These are phyloP conservation scores for Drosophila dives DNA, from an alignment of 2,888 invertebrate genomes.

Conservation along the genomic window DNA sequence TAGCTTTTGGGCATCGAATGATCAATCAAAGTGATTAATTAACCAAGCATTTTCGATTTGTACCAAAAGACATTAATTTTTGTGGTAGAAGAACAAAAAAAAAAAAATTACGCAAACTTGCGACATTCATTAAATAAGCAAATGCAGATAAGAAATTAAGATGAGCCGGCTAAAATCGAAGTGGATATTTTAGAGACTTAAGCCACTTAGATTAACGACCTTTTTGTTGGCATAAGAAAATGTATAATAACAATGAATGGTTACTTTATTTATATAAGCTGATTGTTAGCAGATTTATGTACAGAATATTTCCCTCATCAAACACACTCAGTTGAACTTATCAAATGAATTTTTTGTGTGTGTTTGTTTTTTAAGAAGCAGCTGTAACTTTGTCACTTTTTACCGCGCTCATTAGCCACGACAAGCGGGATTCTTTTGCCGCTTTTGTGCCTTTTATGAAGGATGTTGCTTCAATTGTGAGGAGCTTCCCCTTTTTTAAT, in stretches of 20 bases:
- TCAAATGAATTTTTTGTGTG: not conserved
- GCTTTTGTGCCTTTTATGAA: slow-evolving; percentile 33
- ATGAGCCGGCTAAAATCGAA: slow-evolving; percentile 22
- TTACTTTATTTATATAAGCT: not conserved
- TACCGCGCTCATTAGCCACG: slow-evolving; percentile 70
- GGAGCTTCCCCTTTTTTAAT: slow-evolving; percentile 70
- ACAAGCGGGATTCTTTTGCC: slow-evolving; percentile 55
- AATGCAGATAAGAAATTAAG: slow-evolving; percentile 31
- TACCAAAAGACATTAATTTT: slow-evolving; percentile 66
- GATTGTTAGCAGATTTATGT: not conserved
- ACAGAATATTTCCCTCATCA: not conserved
- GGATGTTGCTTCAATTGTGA: slow-evolving; percentile 43
- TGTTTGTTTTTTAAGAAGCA: slow-evolving; percentile 33
- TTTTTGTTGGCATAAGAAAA: slow-evolving; percentile 20
- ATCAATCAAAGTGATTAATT: slow-evolving; percentile 81
- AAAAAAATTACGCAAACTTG: slow-evolving; percentile 9
- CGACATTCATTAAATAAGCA: slow-evolving; percentile 44
- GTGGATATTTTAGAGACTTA: slow-evolving; percentile 31
- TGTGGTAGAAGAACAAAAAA: slow-evolving; percentile 44
- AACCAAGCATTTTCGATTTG: slow-evolving; percentile 67
- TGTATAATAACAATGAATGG: not conserved
- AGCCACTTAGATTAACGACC: slow-evolving; percentile 64
- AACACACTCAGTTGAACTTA: not conserved
- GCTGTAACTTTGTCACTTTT: slow-evolving; percentile 62
- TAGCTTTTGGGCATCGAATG: slow-evolving; percentile 52